phyloP scores from a whole-genome alignment of 2,797 vertebrate genomes.

The Cetoscarus ocellatus region DNA sequence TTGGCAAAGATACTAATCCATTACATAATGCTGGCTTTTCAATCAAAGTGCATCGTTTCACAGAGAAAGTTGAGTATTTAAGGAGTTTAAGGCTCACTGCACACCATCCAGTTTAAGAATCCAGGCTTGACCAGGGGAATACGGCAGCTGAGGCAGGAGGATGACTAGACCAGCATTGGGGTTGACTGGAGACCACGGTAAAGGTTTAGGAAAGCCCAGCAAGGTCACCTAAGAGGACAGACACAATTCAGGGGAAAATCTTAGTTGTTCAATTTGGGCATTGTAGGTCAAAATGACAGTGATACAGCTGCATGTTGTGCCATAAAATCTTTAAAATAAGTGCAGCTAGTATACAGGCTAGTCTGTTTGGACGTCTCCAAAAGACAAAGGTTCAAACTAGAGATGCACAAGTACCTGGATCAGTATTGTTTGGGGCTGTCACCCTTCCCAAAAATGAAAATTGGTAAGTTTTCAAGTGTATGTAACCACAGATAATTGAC shows the following conservation, averaged over 20 bases:
- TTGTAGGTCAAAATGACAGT: no score
- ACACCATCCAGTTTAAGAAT: constrained; percentile 85
- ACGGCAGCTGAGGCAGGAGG: constrained; percentile 81
- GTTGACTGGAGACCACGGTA: constrained; percentile 84
- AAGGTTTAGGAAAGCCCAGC: constrained; percentile 79
- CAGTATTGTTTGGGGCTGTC: no score
- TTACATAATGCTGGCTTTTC: not conserved
- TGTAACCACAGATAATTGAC: no score
- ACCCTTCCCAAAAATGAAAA: no score
- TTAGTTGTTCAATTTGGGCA: no score
- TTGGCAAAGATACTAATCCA: not conserved
- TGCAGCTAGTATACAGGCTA: no score
- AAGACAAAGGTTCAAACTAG: no score
- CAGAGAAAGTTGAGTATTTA: not conserved
- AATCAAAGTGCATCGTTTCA: constrained; percentile 1
- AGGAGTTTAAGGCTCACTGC: constrained; percentile 57
- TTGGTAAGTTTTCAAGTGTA: no score
- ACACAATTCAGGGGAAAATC: not conserved
- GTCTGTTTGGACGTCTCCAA: no score
- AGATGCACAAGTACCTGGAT: no score
- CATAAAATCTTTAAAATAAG: no score
- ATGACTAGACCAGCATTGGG: constrained; percentile 78
- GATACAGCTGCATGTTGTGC: no score
- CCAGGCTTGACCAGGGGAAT: constrained; percentile 83
- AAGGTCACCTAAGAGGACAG: constrained; percentile 85